These are phyloP conservation scores for honey bee (Apis mellifera) DNA, from an alignment of 1,140 invertebrate species.

Conservation along the genomic window Amel_HAv3.1 CM009943.2:8329001-8329500, in stretches of 20 bases:
- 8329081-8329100: slow-evolving; percentile 19
- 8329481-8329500: no score
- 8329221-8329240: background rate
- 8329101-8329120: background rate
- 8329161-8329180: background rate
- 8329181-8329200: background rate
- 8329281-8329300: background rate
- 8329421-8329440: background rate
- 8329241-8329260: background rate
- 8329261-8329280: no score
- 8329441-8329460: background rate
- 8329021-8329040: no score
- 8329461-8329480: background rate
- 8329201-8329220: background rate
- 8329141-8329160: background rate
- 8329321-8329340: no score
- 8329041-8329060: no score
- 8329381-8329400: no score
- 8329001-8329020: slow-evolving; percentile 19
- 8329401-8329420: background rate
- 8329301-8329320: no score
- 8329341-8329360: no score
- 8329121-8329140: background rate
- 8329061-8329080: background rate
- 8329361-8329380: no score